Conservation (phyloP, 2,888 invertebrate genomes). For the Drosophila tripunctata region DNA sequence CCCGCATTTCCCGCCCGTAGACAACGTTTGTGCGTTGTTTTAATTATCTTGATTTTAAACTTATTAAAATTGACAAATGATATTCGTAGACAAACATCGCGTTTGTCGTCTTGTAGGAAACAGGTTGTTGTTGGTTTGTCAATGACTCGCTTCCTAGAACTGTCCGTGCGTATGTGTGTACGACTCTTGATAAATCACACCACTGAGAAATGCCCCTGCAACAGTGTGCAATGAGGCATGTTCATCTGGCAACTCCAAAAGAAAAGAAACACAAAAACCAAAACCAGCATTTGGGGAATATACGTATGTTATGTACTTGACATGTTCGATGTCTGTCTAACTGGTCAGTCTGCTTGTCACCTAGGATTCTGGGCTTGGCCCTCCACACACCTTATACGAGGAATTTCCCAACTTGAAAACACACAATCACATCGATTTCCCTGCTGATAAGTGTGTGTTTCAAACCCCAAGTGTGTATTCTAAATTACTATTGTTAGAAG, state of each 20-base stretch:
- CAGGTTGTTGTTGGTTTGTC: constrained; percentile 58
- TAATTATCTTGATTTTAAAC: constrained; percentile 80
- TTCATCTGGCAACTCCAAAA: constrained; percentile 16
- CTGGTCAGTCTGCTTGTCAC: constrained; percentile 26
- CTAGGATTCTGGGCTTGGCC: constrained; percentile 31
- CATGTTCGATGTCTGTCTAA: not conserved
- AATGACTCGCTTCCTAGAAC: constrained; percentile 66
- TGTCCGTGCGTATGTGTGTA: constrained; percentile 27
- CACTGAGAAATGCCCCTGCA: not conserved
- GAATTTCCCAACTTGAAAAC: constrained; percentile 11
- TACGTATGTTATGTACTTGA: too few species aligned
- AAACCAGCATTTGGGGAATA: constrained; percentile 23
- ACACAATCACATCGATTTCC: constrained; percentile 21
- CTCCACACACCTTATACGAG: constrained; percentile 22
- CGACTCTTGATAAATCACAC: constrained; percentile 67
- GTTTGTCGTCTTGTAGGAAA: constrained; percentile 56
- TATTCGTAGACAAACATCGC: constrained; percentile 72
- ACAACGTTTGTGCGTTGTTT: constrained; percentile 52
- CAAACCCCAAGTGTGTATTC: not conserved
- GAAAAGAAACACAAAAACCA: constrained; percentile 7
- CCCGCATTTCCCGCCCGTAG: constrained; percentile 39
- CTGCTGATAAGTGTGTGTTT: constrained; percentile 25
- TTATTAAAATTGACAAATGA: constrained; percentile 81
- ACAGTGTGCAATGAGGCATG: constrained; percentile 27
- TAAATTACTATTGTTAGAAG: not conserved